Evolutionary conservation across 2,797 vertebrate species (phyloP).

Genomic region (Sebastes cheni): DNA sequence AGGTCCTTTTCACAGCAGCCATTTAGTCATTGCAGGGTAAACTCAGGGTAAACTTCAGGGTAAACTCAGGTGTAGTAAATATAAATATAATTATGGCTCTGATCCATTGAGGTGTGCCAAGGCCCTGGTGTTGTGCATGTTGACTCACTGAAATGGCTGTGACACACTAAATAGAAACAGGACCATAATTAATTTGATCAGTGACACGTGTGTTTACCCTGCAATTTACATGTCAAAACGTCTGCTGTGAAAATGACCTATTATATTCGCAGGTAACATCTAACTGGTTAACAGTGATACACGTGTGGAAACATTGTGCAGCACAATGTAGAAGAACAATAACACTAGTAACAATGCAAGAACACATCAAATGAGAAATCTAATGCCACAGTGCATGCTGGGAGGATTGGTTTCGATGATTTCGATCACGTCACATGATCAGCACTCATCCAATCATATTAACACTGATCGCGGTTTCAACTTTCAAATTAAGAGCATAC

Average conservation of each 20-base stretch:
- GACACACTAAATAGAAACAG: no score
- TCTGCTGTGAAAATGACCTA: no score
- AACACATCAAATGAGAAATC: neutral
- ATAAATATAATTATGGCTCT: no score
- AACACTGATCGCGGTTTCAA: neutral
- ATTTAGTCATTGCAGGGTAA: no score
- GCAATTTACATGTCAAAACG: no score
- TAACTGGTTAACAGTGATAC: neutral
- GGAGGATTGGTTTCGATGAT: neutral
- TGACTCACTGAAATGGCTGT: no score
- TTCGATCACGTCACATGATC: neutral
- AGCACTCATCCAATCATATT: neutral
- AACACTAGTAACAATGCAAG: neutral
- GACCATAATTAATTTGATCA: neutral
- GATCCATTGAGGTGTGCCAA: no score
- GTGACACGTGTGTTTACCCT: no score
- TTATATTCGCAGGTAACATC: neutral
- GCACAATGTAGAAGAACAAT: neutral
- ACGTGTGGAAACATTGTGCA: neutral
- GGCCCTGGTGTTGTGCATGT: no score
- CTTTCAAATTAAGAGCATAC: neutral
- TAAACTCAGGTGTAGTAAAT: no score
- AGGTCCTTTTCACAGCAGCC: no score
- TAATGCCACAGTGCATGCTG: neutral
- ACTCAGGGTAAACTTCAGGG: no score